Evolutionary conservation across 2,888 invertebrate species (phyloP), one percentile per base, ranked within the genome.

Genomic region (Arrhopalites spinosus): DNA sequence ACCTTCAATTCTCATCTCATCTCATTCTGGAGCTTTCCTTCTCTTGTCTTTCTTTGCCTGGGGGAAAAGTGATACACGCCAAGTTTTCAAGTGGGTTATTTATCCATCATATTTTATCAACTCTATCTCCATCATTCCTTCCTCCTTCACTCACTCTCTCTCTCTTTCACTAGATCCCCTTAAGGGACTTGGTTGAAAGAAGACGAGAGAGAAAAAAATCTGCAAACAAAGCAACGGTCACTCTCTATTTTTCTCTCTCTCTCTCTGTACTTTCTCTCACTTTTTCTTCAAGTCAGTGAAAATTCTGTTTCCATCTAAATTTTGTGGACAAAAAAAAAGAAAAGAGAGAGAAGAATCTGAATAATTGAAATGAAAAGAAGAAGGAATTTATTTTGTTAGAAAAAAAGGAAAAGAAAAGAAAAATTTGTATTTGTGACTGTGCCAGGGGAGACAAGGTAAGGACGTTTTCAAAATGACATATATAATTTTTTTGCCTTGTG

Each of bases 71-170:
- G 71, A 71, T 71, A 71, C 61, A 43, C 8, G 11, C 36, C 36
- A 36, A 45, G 36, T 29, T 70, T 50, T 70, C 20, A 71, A 23
- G 30, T 11, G 43, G 8, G n/a, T 71, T 71, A 71, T 72, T 72
- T 72, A 63, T 63, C 63, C 63, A 72, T 72, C 72, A 72, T 63
- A 63, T 63, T 72, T 72, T 72, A 72, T 72, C 63, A 47, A 61
- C 63, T 45, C 61, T 29, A 61, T 50, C 59, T 70, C 20, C 36
- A 17, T n/a, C 20, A 36, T 36, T 11, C 3, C 36, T 11, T 7
- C 5, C 36, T 36, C 36, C 36, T 36, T 36, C 11, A 36, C 36
- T 3, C 53, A 53, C 50, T 59, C 3, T 23, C 27, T 25, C 5
- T 25, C 1, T 25, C 25, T 11, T 59, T 3, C 3, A 27, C 59